These are phyloP conservation scores for Sebastes hopkinsi DNA, from an alignment of 2,797 vertebrate genomes.

Conservation along the genomic window DNA sequence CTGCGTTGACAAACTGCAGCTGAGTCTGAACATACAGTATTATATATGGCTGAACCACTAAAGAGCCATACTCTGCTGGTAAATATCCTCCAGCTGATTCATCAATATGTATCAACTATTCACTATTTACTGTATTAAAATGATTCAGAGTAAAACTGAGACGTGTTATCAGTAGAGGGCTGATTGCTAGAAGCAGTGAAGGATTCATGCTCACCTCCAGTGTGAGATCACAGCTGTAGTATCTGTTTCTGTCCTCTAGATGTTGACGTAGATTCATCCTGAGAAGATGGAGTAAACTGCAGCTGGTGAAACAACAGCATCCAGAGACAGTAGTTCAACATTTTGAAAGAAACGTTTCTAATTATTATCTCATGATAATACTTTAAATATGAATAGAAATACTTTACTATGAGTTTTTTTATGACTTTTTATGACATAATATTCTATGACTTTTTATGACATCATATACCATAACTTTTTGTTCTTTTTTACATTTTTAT, in stretches of 20 bases:
- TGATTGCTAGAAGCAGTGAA: too few relatives aligned
- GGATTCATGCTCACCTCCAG: too few relatives aligned
- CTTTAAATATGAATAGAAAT: not conserved
- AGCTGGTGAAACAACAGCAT: not conserved
- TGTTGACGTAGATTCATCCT: not conserved
- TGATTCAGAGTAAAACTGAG: too few relatives aligned
- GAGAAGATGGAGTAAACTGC: not conserved
- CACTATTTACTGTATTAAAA: too few relatives aligned
- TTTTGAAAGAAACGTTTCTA: not conserved
- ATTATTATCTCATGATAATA: not conserved
- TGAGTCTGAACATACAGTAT: too few relatives aligned
- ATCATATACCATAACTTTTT: not conserved
- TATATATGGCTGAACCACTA: too few relatives aligned
- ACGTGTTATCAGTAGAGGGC: too few relatives aligned
- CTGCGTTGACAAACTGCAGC: too few relatives aligned
- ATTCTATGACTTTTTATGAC: not conserved
- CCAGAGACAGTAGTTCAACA: not conserved
- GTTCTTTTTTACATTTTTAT: too few relatives aligned
- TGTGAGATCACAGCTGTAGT: constrained; percentile 1
- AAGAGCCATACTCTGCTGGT: too few relatives aligned
- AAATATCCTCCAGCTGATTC: too few relatives aligned
- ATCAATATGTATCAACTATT: too few relatives aligned
- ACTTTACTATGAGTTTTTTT: not conserved
- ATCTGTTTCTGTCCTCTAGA: not conserved
- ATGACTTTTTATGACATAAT: not conserved